These are phyloP conservation scores for Lamellibrachia luymesi DNA, from an alignment of 1,140 invertebrate species.

Conservation along the genomic window DNA sequence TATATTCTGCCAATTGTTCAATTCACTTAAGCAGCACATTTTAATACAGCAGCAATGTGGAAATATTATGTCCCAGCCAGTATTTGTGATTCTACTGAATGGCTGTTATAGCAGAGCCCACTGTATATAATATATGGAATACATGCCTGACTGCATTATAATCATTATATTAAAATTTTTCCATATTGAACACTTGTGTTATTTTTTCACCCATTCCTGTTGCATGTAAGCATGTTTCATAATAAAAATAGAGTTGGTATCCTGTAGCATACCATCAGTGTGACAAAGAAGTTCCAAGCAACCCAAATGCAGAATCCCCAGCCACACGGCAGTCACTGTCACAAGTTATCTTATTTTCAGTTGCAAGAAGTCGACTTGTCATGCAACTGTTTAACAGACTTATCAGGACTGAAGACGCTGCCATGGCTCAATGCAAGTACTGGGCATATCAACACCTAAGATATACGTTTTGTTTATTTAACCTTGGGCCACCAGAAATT, in stretches of 20 bases:
- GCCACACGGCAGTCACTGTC: not conserved
- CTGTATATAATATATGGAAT: not conserved
- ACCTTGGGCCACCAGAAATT: too few relatives aligned
- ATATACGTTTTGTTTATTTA: not conserved
- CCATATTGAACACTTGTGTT: not conserved
- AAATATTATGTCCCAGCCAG: too few relatives aligned
- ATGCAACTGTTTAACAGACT: slow-evolving; percentile 43
- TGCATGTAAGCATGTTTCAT: not conserved
- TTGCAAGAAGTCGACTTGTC: slow-evolving; percentile 50
- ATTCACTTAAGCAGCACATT: too few relatives aligned
- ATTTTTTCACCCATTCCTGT: not conserved
- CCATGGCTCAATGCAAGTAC: slow-evolving; percentile 38
- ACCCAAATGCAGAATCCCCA: not conserved
- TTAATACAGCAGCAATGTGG: too few relatives aligned
- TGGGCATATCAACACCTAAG: not conserved
- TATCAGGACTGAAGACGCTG: slow-evolving; percentile 43
- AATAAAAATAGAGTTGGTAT: not conserved
- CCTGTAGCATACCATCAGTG: too few relatives aligned
- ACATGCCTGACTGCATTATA: not conserved
- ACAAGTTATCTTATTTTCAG: slow-evolving; percentile 17
- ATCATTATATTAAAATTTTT: not conserved
- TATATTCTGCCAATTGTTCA: too few relatives aligned
- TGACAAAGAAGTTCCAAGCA: too few relatives aligned
- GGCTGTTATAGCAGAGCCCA: too few relatives aligned
- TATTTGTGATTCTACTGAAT: too few relatives aligned